Evolutionary conservation across 1,140 invertebrate species (phyloP).

Genomic region (Periplaneta americana): DNA sequence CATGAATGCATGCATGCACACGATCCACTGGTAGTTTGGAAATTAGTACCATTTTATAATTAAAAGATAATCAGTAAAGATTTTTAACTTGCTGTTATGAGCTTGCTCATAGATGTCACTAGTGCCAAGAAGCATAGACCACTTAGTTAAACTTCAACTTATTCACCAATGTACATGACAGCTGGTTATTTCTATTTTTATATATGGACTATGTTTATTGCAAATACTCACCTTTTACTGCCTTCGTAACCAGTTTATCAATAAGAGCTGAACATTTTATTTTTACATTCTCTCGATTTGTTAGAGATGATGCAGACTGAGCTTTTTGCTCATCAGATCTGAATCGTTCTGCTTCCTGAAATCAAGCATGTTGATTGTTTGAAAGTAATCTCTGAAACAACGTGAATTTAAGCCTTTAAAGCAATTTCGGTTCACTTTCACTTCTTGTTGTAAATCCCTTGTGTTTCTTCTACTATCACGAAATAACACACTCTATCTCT

Average conservation of each 20-base stretch:
- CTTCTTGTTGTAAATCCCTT: too few species aligned
- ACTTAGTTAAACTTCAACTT: too few species aligned
- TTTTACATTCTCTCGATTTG: background rate
- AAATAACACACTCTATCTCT: background rate
- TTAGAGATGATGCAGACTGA: background rate
- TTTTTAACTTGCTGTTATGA: too few species aligned
- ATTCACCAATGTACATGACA: too few species aligned
- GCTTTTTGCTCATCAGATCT: background rate
- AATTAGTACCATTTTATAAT: too few species aligned
- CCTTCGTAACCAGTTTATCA: background rate
- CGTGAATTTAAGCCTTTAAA: background rate
- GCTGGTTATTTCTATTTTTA: too few species aligned
- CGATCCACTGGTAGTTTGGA: too few species aligned
- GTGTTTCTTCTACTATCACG: too few species aligned
- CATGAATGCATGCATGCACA: too few species aligned
- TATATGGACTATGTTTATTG: background rate
- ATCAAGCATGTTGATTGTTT: background rate
- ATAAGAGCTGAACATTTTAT: background rate
- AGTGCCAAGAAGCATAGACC: too few species aligned
- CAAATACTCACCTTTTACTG: background rate
- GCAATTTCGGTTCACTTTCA: background rate
- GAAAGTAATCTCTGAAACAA: background rate
- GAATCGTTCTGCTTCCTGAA: background rate
- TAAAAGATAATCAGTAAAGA: too few species aligned
- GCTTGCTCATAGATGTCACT: too few species aligned